These are phyloP conservation scores for Pantherophis vulpinus DNA, from an alignment of 2,797 vertebrate genomes.

Conservation along the genomic window DNA sequence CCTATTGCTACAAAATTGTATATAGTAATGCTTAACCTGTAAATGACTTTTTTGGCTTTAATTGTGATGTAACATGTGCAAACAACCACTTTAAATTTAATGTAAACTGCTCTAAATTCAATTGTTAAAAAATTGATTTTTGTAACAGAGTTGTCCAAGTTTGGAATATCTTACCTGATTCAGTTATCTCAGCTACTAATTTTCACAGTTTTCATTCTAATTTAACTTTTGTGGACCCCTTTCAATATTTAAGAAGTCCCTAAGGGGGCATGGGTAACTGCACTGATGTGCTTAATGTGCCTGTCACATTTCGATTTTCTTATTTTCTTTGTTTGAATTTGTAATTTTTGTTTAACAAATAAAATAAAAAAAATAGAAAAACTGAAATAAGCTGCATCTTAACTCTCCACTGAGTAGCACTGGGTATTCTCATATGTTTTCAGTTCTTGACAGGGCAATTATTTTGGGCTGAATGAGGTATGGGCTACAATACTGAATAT, in stretches of 20 bases:
- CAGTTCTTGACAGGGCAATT: neutral
- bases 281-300: too few species aligned
- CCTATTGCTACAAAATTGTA: neutral
- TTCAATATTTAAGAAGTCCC: neutral
- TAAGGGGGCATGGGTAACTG: neutral
- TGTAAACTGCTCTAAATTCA: neutral
- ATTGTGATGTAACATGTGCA: neutral
- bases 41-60: neutral
- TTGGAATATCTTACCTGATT: neutral
- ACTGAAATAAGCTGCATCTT: neutral
- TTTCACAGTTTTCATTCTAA: neutral
- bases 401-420: accelerated
- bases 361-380: neutral
- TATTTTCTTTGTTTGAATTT: neutral
- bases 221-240: neutral
- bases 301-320: neutral
- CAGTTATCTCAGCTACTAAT: neutral
- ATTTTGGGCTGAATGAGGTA: constrained; percentile 17
- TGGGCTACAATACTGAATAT: constrained; percentile 12
- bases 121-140: neutral
- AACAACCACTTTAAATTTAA: neutral
- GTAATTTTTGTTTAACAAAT: neutral
- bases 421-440: neutral
- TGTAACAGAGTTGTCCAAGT: neutral
- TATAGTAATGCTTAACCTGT: neutral